Percentiles rank a stretch among this genome's conserved stretches.
Conservation (phyloP, 2,888 invertebrate genomes). For the Rhimphoctona megacephalus region DNA sequence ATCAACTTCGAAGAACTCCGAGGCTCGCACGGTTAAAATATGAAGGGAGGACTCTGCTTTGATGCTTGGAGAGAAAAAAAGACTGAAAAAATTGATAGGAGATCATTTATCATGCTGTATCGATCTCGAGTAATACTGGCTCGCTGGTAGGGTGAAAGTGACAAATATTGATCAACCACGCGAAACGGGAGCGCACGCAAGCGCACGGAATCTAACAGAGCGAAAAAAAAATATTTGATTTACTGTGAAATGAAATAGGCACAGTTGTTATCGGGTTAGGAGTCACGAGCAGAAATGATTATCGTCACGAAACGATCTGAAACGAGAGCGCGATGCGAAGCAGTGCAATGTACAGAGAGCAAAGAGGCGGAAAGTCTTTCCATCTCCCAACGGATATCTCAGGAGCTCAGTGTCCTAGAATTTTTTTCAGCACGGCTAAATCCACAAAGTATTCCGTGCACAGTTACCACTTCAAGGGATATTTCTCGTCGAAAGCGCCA, state of each 20-base stretch:
- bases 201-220: neutral
- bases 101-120: slow-evolving; percentile 38
- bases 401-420: slow-evolving; percentile 29
- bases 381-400: slow-evolving; percentile 21
- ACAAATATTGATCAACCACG: slow-evolving; percentile 54
- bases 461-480: slow-evolving; percentile 50
- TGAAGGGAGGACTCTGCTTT: slow-evolving; percentile 11
- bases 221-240: slow-evolving; percentile 11
- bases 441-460: slow-evolving; percentile 58
- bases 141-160: slow-evolving; percentile 38
- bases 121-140: slow-evolving; percentile 10
- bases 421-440: slow-evolving; percentile 28
- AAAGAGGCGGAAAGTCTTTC: slow-evolving; percentile 38
- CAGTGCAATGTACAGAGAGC: slow-evolving; percentile 9
- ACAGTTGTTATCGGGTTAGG: slow-evolving; percentile 21
- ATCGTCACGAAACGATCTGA: slow-evolving; percentile 46
- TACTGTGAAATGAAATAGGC: slow-evolving; percentile 25
- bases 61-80: slow-evolving; percentile 4
- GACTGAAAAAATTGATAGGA: slow-evolving; percentile 15
- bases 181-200: slow-evolving; percentile 34
- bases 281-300: slow-evolving; percentile 35
- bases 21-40: neutral
- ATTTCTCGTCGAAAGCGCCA: slow-evolving; percentile 8
- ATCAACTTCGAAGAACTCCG: slow-evolving; percentile 22
- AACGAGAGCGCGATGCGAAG: slow-evolving; percentile 5